These are phyloP conservation scores for Microplitis manilae DNA, from an alignment of 2,888 invertebrate species.

Conservation along the genomic window DNA sequence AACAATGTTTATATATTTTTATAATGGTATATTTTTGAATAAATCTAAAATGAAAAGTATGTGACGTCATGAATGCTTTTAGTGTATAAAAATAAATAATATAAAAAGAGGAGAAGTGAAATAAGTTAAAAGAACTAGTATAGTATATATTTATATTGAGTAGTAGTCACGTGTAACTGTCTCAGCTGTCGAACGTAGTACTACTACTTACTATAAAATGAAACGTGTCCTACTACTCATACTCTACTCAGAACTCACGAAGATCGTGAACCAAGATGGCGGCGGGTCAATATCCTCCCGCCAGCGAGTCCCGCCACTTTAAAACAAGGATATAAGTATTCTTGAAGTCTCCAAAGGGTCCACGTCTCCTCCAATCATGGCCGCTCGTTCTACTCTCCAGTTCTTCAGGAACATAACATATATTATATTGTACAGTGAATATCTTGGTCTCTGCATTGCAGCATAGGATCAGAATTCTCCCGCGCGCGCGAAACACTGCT, in stretches of 20 bases:
- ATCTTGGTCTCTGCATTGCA: not conserved
- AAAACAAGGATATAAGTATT: conserved; percentile 7
- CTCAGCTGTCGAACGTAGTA: conserved; percentile 62
- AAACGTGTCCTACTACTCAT: conserved; percentile 40
- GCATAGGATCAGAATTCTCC: conserved; percentile 8
- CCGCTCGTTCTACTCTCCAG: not conserved
- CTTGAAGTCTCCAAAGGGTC: conserved; percentile 8
- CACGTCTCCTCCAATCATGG: not conserved
- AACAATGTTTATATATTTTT: not conserved
- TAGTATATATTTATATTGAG: not conserved
- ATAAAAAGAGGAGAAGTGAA: not conserved
- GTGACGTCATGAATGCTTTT: not conserved
- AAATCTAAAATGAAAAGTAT: not conserved
- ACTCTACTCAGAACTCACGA: conserved; percentile 49
- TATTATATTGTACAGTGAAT: not conserved
- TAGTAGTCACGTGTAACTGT: not conserved
- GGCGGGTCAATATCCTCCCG: conserved; percentile 72
- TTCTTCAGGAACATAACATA: not conserved
- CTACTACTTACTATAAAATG: conserved; percentile 55
- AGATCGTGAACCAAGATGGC: conserved; percentile 63
- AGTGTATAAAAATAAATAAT: not conserved
- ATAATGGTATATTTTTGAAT: not conserved
- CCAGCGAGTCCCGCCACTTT: conserved; percentile 38
- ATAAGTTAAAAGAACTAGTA: not conserved
- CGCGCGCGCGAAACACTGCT: conserved; percentile 20